Evolutionary conservation across 2,113 vertebrate genomes (phyloP).

Genomic region (Gila orcuttii): DNA sequence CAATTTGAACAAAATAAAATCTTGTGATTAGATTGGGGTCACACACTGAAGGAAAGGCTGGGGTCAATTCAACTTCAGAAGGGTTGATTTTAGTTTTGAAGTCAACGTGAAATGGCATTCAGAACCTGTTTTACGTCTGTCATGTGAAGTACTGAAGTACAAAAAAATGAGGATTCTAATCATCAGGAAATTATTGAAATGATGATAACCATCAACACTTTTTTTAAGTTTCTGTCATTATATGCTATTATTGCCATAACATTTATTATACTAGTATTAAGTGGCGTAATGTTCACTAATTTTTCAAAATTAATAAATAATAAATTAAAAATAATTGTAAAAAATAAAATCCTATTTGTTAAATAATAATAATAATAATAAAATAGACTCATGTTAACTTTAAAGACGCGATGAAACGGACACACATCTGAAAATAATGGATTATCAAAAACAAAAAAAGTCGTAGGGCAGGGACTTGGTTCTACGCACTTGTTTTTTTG

Average conservation of each 20-base stretch:
- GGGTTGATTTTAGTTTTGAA: neutral
- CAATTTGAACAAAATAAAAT: neutral
- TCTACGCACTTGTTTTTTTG: no score
- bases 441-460: no score
- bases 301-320: no score
- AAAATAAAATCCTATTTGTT: no score
- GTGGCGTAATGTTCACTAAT: neutral
- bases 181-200: neutral
- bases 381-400: neutral
- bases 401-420: no score
- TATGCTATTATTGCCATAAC: neutral
- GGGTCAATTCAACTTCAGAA: slow-evolving; percentile 23
- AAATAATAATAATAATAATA: neutral
- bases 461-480: no score
- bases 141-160: no score
- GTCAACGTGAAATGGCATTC: neutral
- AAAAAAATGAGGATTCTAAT: no score
- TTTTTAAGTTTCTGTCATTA: neutral
- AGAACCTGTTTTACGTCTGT: neutral
- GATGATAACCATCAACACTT: neutral
- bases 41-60: neutral
- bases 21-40: neutral
- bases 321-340: no score
- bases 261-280: neutral
- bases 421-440: no score